Evolutionary conservation across 2,113 vertebrate genomes (phyloP).

Genomic region (Scopus umbretta): DNA sequence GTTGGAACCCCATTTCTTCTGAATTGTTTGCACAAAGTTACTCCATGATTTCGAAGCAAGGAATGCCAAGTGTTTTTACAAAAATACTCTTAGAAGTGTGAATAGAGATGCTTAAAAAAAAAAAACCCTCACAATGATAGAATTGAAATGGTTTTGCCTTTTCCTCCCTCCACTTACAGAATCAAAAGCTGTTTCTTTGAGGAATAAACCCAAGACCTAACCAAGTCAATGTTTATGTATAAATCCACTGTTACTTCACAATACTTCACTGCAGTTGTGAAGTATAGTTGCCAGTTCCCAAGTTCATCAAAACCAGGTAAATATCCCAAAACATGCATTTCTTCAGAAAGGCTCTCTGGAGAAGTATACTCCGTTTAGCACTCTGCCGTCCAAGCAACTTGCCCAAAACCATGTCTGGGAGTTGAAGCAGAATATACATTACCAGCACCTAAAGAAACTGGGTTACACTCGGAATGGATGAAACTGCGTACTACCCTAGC

Average conservation of each 20-base stretch:
- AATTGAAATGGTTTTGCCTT: slow-evolving; percentile 12
- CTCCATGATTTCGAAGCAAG: neutral
- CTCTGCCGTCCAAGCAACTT: neutral
- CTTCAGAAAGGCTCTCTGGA: neutral
- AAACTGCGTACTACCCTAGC: neutral
- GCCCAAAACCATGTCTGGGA: neutral
- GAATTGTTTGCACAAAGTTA: slow-evolving; percentile 1
- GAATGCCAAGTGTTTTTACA: slow-evolving; percentile 17
- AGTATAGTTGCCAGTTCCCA: neutral
- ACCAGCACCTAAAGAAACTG: neutral
- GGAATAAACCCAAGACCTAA: neutral
- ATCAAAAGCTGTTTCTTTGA: neutral
- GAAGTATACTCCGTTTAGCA: neutral
- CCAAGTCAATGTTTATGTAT: neutral
- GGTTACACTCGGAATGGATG: neutral
- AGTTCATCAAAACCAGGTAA: neutral
- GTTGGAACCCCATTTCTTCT: neutral
- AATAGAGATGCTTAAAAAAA: neutral
- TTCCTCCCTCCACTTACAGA: neutral
- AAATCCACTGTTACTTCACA: neutral
- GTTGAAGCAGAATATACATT: neutral
- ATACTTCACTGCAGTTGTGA: neutral
- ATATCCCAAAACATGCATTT: neutral
- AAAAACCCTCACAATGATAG: neutral
- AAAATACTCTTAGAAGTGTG: neutral